These are phyloP conservation scores for Gymnorhina tibicen DNA, from an alignment of 2,113 vertebrate genomes.

Conservation along the genomic window DNA sequence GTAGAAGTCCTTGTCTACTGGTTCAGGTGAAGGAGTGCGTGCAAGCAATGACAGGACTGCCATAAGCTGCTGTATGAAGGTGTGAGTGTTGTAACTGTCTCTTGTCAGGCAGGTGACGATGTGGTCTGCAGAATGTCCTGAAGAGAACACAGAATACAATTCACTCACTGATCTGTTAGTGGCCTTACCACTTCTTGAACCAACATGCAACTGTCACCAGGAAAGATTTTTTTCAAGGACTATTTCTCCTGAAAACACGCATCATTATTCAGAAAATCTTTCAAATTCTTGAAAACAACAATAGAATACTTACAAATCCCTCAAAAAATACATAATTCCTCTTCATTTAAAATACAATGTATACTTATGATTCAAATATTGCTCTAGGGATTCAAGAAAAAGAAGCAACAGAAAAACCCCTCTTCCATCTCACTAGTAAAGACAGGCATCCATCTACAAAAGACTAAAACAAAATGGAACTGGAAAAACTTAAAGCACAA, in stretches of 20 bases:
- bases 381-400: not conserved
- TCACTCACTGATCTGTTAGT: not conserved
- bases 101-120: slow-evolving; percentile 90
- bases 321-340: not conserved
- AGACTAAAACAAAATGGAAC: not conserved
- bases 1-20: slow-evolving; percentile 93
- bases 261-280: not conserved
- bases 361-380: not conserved
- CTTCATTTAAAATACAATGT: not conserved
- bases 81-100: slow-evolving; percentile 89
- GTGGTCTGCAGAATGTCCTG: slow-evolving; percentile 81
- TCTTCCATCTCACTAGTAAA: not conserved
- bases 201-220: not conserved
- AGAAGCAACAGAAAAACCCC: not conserved
- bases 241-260: not conserved
- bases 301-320: not conserved
- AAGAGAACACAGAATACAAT: not conserved
- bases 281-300: not conserved
- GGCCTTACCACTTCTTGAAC: not conserved
- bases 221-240: not conserved
- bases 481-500: not conserved
- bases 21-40: slow-evolving; percentile 89
- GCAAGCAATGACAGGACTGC: slow-evolving; percentile 85
- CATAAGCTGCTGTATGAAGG: slow-evolving; percentile 97
- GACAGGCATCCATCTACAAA: not conserved